A percentile compares a stretch with the other conserved stretches of the same genome.
phyloP scores from a whole-genome alignment of 2,888 invertebrate genomes.

The Lordiphosa fenestrarum region DNA sequence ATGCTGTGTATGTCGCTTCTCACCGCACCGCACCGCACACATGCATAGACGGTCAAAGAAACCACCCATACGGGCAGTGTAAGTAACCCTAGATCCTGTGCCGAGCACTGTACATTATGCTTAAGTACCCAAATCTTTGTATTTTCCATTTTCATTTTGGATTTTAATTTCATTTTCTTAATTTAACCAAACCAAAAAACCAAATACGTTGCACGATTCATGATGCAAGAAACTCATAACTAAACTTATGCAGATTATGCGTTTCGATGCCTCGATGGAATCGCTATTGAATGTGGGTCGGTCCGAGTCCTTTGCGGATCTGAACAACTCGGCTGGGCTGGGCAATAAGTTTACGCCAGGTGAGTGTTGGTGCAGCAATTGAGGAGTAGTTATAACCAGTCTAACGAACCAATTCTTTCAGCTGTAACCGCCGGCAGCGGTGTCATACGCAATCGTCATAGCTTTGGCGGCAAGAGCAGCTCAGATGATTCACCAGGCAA shows the following conservation, averaged over 20 bases:
- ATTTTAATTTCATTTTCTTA: constrained; percentile 17
- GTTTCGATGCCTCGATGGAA: constrained; percentile 90
- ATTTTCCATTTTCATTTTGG: constrained; percentile 26
- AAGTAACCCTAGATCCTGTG: constrained; percentile 77
- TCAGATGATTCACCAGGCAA: constrained; percentile 84
- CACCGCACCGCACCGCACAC: constrained; percentile 53
- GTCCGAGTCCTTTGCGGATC: constrained; percentile 91
- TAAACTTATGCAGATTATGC: constrained; percentile 85
- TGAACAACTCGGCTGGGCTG: constrained; percentile 85
- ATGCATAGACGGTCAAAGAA: constrained; percentile 85
- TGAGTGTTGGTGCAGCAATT: constrained; percentile 19
- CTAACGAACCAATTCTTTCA: constrained; percentile 10
- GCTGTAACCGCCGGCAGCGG: constrained; percentile 61
- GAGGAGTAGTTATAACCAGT: not conserved
- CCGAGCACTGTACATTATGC: constrained; percentile 27
- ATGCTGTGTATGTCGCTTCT: constrained; percentile 57
- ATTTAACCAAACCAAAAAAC: constrained; percentile 9
- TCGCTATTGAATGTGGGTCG: constrained; percentile 87
- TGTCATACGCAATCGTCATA: constrained; percentile 81
- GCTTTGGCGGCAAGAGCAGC: constrained; percentile 83
- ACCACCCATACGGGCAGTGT: constrained; percentile 86
- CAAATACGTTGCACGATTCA: constrained; percentile 40
- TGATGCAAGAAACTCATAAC: constrained; percentile 69
- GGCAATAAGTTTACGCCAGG: constrained; percentile 60
- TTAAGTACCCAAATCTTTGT: constrained; percentile 19